Conservation (phyloP, 1,140 invertebrate species). For the Agrilus planipennis region DNA sequence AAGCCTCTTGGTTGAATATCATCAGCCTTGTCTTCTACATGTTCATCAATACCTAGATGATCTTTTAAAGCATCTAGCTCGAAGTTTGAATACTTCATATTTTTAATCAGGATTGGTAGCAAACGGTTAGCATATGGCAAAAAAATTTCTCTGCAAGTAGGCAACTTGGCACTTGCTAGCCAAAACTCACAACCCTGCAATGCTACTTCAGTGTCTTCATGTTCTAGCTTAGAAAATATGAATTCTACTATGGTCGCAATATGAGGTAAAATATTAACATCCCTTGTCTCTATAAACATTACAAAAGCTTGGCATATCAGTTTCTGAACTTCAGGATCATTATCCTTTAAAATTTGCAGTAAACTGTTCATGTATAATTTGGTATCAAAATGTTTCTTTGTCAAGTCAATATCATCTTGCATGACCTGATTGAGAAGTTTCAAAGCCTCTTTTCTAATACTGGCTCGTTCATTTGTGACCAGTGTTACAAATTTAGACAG, state of each 20-base stretch:
- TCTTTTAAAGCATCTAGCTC: conserved; percentile 89
- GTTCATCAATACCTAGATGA: conserved; percentile 23
- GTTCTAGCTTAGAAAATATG: conserved; percentile 90
- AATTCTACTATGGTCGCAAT: conserved; percentile 96
- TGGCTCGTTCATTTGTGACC: conserved; percentile 8
- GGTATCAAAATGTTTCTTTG: conserved; percentile 13
- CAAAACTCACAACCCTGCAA: conserved; percentile 99
- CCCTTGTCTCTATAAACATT: conserved; percentile 27
- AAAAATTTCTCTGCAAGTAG: conserved; percentile 86
- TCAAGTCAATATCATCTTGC: conserved; percentile 26
- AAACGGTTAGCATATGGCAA: conserved; percentile 71
- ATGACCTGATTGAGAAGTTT: conserved; percentile 26
- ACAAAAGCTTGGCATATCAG: conserved; percentile 30
- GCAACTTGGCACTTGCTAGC: conserved; percentile 91
- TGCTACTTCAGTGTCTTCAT: conserved; percentile 83
- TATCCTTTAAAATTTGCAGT: conserved; percentile 22
- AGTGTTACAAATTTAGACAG: conserved; percentile 15
- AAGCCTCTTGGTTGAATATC: conserved; percentile 19
- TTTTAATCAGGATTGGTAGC: conserved; percentile 83
- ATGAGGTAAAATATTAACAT: conserved; percentile 55
- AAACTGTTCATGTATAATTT: conserved; percentile 24
- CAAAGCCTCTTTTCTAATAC: conserved; percentile 9
- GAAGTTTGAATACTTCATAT: conserved; percentile 96
- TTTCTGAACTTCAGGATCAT: conserved; percentile 26
- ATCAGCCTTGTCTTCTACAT: conserved; percentile 24